These are phyloP conservation scores for Lycopodina hypogea DNA, from an alignment of 37 sponge, comb jelly and placozoan species.

Conservation along the genomic window DNA sequence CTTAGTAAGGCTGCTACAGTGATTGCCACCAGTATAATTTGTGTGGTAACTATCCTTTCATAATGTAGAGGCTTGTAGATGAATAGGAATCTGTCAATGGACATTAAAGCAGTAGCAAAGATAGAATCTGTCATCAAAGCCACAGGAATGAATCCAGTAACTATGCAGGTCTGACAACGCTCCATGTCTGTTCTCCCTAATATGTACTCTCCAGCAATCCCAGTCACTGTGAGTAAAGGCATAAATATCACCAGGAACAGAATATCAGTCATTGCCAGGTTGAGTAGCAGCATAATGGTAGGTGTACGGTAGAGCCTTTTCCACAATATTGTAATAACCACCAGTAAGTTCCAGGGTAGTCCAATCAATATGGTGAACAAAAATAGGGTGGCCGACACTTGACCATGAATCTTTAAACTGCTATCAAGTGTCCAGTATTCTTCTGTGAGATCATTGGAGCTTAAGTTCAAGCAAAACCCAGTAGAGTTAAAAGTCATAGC, in stretches of 20 bases:
- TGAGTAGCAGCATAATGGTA: not conserved
- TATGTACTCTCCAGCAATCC: not conserved
- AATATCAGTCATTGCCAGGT: not conserved
- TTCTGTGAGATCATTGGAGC: not conserved
- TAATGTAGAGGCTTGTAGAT: slow-evolving; percentile 7
- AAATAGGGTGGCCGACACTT: not conserved
- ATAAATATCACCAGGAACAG: not conserved
- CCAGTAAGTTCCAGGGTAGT: not conserved
- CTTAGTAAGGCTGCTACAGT: not conserved
- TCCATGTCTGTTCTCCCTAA: not conserved
- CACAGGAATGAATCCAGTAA: not conserved
- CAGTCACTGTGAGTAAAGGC: not conserved
- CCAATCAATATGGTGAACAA: not conserved
- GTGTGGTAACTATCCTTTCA: not conserved
- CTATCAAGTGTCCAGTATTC: not conserved
- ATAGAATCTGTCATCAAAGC: not conserved
- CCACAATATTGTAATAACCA: not conserved
- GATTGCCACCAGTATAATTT: not conserved
- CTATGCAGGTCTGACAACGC: not conserved
- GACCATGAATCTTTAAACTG: not conserved
- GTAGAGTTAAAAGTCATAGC: not conserved
- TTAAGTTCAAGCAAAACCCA: not conserved
- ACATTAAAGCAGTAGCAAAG: not conserved
- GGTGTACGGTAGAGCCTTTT: no score
- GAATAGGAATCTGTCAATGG: not conserved